Conservation (phyloP, 2,113 vertebrate species). For the Pterocles orientalis region DNA sequence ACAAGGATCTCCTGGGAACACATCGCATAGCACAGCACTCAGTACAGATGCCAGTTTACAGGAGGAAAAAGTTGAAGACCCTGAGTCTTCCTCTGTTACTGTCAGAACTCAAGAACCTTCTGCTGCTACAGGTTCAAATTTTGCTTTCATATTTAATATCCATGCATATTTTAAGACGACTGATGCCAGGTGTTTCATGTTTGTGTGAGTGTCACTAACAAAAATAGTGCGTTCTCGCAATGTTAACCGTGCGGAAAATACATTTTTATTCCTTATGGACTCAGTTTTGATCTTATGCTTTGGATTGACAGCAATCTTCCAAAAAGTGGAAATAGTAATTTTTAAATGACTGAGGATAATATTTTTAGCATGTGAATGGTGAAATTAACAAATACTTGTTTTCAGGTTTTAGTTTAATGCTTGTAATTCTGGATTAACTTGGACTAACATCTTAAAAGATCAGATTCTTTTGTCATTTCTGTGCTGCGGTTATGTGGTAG, state of each 20-base stretch:
- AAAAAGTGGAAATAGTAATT: not conserved
- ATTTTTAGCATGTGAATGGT: not conserved
- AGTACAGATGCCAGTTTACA: slow-evolving; percentile 54
- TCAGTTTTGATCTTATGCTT: not conserved
- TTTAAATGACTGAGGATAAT: not conserved
- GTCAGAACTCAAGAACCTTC: slow-evolving; percentile 65
- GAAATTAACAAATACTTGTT: not conserved
- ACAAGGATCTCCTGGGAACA: slow-evolving; percentile 52
- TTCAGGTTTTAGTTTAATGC: not conserved
- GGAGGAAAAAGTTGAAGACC: slow-evolving; percentile 70
- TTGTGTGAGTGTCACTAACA: not conserved
- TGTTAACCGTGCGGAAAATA: accelerated
- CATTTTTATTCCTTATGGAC: not conserved
- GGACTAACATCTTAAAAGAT: not conserved
- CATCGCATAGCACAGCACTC: slow-evolving; percentile 17
- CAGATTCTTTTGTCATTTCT: not conserved
- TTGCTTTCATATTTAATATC: slow-evolving; percentile 8
- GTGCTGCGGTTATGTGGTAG: not conserved
- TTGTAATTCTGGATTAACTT: not conserved
- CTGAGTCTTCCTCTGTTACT: slow-evolving; percentile 28
- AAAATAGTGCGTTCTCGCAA: not conserved
- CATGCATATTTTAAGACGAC: not conserved
- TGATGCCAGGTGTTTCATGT: not conserved
- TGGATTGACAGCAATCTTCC: not conserved
- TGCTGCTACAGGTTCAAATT: slow-evolving; percentile 71